A percentile compares a stretch with the other conserved stretches of the same genome.
Conservation (phyloP, 1,140 invertebrate genomes). For the Heliconius hermathena region DNA sequence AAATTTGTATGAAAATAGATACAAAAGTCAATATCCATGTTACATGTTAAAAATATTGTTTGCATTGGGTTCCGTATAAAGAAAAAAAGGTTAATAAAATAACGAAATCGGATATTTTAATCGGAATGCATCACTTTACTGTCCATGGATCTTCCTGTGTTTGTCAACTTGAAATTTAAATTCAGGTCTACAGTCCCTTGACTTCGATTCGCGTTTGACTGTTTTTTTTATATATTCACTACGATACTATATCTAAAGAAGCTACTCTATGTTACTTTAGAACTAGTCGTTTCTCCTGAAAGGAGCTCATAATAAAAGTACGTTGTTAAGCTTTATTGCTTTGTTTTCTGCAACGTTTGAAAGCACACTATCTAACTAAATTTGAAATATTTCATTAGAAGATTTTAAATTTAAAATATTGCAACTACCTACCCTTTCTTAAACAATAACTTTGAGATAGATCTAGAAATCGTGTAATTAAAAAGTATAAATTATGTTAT, state of each 20-base stretch:
- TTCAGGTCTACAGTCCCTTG: too few species aligned
- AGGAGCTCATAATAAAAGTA: neutral
- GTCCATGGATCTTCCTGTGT: too few species aligned
- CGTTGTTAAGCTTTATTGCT: neutral
- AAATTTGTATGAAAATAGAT: neutral
- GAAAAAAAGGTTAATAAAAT: too few species aligned
- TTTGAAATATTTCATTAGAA: neutral
- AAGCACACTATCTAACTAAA: neutral
- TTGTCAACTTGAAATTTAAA: too few species aligned
- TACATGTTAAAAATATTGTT: too few species aligned
- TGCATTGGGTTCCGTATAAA: too few species aligned
- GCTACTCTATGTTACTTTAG: neutral
- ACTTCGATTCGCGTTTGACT: too few species aligned
- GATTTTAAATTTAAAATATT: neutral
- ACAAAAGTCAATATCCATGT: neutral
- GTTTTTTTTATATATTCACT: neutral
- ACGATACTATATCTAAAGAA: neutral
- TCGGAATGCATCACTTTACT: too few species aligned
- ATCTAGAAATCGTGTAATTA: too few species aligned
- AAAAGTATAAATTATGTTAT: too few species aligned
- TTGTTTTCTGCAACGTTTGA: neutral
- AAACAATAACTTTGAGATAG: neutral
- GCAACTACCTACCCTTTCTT: neutral
- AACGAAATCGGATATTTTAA: too few species aligned
- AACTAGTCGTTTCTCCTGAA: neutral